A percentile compares a stretch with the other conserved stretches of the same genome.
Evolutionary conservation across 2,888 invertebrate genomes (phyloP).

Genomic region (Ethmia dodecea): DNA sequence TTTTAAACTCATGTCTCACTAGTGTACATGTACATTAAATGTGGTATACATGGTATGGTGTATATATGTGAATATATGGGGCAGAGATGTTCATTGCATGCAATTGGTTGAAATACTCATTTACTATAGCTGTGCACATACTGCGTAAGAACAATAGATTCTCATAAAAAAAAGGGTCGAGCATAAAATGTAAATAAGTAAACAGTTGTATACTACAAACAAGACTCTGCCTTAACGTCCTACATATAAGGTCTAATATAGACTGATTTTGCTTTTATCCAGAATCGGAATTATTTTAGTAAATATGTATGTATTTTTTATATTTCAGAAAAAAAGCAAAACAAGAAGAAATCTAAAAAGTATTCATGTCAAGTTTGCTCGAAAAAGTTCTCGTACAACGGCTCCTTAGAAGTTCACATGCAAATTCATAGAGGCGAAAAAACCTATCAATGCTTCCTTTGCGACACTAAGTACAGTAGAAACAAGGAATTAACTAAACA

Average conservation of each 20-base stretch:
- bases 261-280: no score
- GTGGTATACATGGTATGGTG: neutral
- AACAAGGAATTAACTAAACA: slow-evolving; percentile 56
- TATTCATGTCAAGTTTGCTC: slow-evolving; percentile 29
- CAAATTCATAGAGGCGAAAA: slow-evolving; percentile 45
- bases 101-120: no score
- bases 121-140: no score
- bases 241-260: neutral
- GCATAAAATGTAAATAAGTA: neutral
- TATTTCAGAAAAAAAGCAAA: slow-evolving; percentile 21
- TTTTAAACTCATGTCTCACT: neutral
- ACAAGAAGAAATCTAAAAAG: slow-evolving; percentile 20
- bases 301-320: neutral
- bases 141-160: no score
- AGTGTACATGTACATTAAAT: neutral
- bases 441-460: slow-evolving; percentile 43
- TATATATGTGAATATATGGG: no score
- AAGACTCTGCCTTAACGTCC: no score
- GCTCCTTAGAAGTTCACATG: slow-evolving; percentile 41
- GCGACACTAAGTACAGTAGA: slow-evolving; percentile 37
- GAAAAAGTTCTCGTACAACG: slow-evolving; percentile 39
- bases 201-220: neutral
- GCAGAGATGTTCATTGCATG: no score
- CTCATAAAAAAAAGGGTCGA: no score
- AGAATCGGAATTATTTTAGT: neutral